Evolutionary conservation across 2,797 vertebrate species (phyloP), one percentile per base, ranked within the genome.

Genomic region (Spinus pinus): DNA sequence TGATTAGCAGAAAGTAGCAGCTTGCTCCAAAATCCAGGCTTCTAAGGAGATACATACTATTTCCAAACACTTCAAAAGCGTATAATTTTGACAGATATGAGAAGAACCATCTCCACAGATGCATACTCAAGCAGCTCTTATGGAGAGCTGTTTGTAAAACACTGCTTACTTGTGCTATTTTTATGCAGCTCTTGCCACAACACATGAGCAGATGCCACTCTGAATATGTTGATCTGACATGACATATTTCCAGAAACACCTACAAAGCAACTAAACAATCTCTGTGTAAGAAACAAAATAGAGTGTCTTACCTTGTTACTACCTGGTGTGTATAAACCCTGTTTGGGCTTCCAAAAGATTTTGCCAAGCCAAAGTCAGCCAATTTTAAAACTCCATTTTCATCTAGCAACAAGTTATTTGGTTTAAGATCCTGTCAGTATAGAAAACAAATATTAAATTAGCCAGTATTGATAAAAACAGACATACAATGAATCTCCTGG

Each of bases 271-370:
- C 21, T 72, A 60, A 49, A 56, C 7, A 75, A 57, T 19, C 39
- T 58, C 22, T 33, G 51, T 2, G 2, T 22, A 88, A 47, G 12
- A 83, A 70, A 49, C 31, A 71, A 70, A 88, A 7, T 0, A 47
- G 31, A 47, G 31, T 28, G 37, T 78, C 93, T 97, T 97, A 99
- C 99, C 99, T 99, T 96, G 99, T 99, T 90, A 99, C 99, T 81
- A 99, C 99, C 94, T 99, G 99, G 96, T 99, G 99, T 8, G 99
- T 99, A 94, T 99, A 99, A 91, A 98, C 97, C 98, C 99, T 98
- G 58, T 99, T 99, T 13, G 99, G 99, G 90, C 99, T 99, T 81
- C 99, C 99, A 95, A 99, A 99, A 49, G 99, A 98, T 96, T 99
- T 99, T 69, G 99, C 99, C 92, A 99, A 97, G 90, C 99, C 99